Evolutionary conservation across 2,888 invertebrate genomes (phyloP).

Genomic region (Synergus japonicus): DNA sequence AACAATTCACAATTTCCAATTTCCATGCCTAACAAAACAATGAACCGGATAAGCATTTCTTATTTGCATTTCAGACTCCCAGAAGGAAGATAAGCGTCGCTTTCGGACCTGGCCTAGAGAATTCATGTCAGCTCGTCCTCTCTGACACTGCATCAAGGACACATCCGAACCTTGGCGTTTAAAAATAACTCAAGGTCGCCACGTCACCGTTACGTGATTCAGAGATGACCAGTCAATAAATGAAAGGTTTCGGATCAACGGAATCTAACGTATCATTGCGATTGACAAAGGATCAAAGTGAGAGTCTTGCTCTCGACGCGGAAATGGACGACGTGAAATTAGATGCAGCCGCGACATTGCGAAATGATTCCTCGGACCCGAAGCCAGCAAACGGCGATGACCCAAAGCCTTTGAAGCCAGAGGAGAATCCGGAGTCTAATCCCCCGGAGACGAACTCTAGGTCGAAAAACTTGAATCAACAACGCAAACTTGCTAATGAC

Average conservation of each 20-base stretch:
- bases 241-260: not conserved
- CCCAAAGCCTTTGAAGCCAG: not conserved
- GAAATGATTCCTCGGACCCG: not conserved
- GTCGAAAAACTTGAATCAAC: not conserved
- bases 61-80: not conserved
- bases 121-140: not conserved
- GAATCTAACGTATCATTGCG: not conserved
- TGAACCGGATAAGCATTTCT: not conserved
- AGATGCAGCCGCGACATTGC: not conserved
- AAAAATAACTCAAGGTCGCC: conserved; percentile 2
- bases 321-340: conserved; percentile 17
- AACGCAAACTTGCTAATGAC: not conserved
- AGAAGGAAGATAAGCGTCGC: not conserved
- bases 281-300: conserved; percentile 28
- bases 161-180: not conserved
- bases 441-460: not conserved
- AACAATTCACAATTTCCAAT: too few relatives aligned
- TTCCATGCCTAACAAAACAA: too few relatives aligned
- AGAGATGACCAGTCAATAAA: conserved; percentile 7
- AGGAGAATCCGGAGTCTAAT: not conserved
- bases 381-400: conserved; percentile 21
- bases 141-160: not conserved
- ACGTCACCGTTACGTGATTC: not conserved
- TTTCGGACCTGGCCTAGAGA: not conserved
- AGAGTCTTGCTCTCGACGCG: not conserved